Conservation (phyloP, 2,113 vertebrate species). For the Phalacrocorax brasilianus region DNA sequence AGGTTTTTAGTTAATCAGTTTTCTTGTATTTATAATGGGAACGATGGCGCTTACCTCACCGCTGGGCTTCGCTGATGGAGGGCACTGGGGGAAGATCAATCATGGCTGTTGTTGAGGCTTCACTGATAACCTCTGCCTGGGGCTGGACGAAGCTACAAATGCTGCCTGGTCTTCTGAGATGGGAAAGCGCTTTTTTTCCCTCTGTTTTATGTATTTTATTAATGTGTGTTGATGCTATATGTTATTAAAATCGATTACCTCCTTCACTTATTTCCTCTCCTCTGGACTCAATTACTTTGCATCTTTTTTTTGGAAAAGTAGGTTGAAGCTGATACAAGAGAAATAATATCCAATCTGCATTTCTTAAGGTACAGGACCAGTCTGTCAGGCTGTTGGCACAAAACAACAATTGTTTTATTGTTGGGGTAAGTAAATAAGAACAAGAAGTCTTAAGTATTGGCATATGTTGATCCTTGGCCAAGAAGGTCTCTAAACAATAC, state of each 20-base stretch:
- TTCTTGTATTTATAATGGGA: neutral
- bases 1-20: neutral
- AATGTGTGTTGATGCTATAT: slow-evolving; percentile 4
- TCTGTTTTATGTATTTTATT: neutral
- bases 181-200: neutral
- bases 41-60: neutral
- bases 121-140: neutral
- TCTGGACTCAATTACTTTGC: slow-evolving; percentile 56
- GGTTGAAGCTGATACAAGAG: neutral
- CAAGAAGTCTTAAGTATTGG: slow-evolving; percentile 69
- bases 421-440: slow-evolving; percentile 66
- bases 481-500: slow-evolving; percentile 65
- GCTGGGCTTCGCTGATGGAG: neutral
- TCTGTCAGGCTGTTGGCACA: slow-evolving; percentile 68
- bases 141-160: neutral
- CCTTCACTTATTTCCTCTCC: slow-evolving; percentile 43
- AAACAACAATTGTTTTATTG: slow-evolving; percentile 74
- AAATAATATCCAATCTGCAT: slow-evolving; percentile 33
- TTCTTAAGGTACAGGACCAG: slow-evolving; percentile 47
- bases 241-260: slow-evolving; percentile 61
- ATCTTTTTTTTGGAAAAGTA: neutral
- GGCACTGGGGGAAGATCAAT: neutral
- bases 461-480: slow-evolving; percentile 67
- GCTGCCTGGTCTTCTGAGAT: neutral
- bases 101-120: neutral